A percentile compares a stretch with the other conserved stretches of the same genome.
phyloP scores from a whole-genome alignment of 1,140 invertebrate species.

The Hycleus phaleratus region DNA sequence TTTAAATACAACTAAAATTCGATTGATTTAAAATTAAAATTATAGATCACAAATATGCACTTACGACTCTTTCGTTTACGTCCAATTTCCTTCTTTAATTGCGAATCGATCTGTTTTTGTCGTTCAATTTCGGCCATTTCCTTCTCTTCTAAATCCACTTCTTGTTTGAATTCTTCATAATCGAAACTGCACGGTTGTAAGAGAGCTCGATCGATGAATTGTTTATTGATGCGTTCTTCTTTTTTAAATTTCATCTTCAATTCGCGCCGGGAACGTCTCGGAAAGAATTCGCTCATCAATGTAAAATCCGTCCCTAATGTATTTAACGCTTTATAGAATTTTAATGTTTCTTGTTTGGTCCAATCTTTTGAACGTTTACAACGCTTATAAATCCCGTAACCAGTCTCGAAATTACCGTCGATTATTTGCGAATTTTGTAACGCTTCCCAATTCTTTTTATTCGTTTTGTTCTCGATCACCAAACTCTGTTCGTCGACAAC shows the following conservation, averaged over 20 bases:
- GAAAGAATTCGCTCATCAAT: conserved; percentile 77
- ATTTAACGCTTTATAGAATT: conserved; percentile 82
- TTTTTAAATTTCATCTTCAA: conserved; percentile 66
- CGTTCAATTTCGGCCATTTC: conserved; percentile 31
- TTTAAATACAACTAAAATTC: neutral
- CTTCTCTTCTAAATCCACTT: conserved; percentile 35
- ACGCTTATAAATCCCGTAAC: conserved; percentile 57
- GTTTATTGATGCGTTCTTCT: conserved; percentile 42
- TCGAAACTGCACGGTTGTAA: conserved; percentile 43
- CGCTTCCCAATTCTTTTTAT: conserved; percentile 52
- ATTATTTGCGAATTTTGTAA: conserved; percentile 57
- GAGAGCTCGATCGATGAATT: conserved; percentile 43
- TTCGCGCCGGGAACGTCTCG: conserved; percentile 64
- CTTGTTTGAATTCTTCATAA: conserved; percentile 41
- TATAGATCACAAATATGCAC: neutral
- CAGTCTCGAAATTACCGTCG: conserved; percentile 52
- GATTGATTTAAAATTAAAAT: neutral
- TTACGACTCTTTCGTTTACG: conserved; percentile 3
- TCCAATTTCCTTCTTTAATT: conserved; percentile 14
- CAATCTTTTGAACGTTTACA: conserved; percentile 57
- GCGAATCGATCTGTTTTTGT: conserved; percentile 19
- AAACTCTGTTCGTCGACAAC: conserved; percentile 81
- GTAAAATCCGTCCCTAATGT: conserved; percentile 84
- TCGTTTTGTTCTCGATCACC: conserved; percentile 67
- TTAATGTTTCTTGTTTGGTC: conserved; percentile 64